Percentiles rank a stretch among this genome's conserved stretches.
These are phyloP conservation scores for Gopherus evgoodei DNA, from an alignment of 2,113 vertebrate species.

Conservation along the genomic window DNA sequence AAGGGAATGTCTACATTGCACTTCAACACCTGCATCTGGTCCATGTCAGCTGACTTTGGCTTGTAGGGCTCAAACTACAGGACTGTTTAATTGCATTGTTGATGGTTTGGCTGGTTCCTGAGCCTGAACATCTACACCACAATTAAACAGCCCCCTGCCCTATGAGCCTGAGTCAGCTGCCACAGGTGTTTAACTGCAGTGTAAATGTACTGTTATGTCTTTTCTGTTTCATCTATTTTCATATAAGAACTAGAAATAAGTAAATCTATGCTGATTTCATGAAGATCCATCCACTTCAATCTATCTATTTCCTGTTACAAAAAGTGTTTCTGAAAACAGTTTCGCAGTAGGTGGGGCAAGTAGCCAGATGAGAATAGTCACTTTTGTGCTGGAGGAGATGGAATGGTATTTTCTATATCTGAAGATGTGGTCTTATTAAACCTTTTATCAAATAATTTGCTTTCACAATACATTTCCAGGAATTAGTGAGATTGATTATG, in stretches of 20 bases:
- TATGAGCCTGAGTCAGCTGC: background rate
- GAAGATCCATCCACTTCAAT: background rate
- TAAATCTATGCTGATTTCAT: background rate
- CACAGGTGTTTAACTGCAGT: background rate
- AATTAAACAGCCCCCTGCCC: background rate
- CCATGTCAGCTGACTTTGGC: background rate
- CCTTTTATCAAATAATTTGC: constrained; percentile 75
- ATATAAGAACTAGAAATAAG: background rate
- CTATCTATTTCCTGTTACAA: background rate
- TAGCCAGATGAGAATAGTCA: constrained; percentile 21
- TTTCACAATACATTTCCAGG: constrained; percentile 77
- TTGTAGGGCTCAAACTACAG: background rate
- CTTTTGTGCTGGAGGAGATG: constrained; percentile 62
- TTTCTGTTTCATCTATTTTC: background rate
- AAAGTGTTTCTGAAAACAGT: constrained; percentile 5
- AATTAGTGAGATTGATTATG: constrained; percentile 82
- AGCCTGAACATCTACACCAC: background rate
- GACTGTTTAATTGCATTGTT: background rate
- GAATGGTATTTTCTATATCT: constrained; percentile 48
- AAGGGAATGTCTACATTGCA: background rate
- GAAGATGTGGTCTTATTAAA: constrained; percentile 71
- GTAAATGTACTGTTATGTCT: background rate
- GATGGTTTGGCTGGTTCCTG: background rate
- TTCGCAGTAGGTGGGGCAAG: background rate
- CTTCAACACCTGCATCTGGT: background rate